Base-by-base conservation (phyloP, 2,888 invertebrate species). In the Meganola albula region DNA sequence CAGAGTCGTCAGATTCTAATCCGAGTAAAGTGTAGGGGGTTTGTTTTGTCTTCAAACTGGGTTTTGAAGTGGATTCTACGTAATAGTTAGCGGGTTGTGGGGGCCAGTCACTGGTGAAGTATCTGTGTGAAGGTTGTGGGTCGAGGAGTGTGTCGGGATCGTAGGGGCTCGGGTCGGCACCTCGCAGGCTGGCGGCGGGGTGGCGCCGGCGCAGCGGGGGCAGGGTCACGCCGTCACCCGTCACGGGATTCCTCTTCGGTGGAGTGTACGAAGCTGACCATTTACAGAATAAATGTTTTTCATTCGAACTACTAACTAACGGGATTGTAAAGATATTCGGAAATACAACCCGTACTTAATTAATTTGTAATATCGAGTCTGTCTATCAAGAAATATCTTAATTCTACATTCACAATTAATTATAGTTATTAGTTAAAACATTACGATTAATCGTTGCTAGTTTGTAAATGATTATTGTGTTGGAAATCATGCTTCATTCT, bases 191-290 rank as follows among this genome's bases (percentile, higher is more conserved):
- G 74, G 75, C 75, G 53, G 70, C 78, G 40, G 86, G 78, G 66
- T 80, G 79, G 66, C 79, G 74, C 55, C 86, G 80, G 40, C 87
- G 79, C 68, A 59, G 74, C 61, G 84, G 85, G 73, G 80, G 83
- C 74, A 88, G 66, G 63, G 68, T 65, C 69, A 89, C 83, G 63
- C 89, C 89, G 66, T 88, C 88, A 64, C 89, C 89, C 59, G 89
- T 89, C 78, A 89, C 89, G 56, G 89, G 89, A 65, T 89, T 89
- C 83, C 89, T 88, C 78, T 85, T 83, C 85, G 88, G 82, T 68
- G 79, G 84, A 58, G 65, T 60, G 74, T 74, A 83, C 54, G 70
- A 71, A 53, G 73, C 84, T 84, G 77, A 79, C 71, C 80, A 80
- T 77, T 76, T 58, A 77, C 72, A 83, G 79, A 83, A 85, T 61